phyloP scores from a whole-genome alignment of 2,797 vertebrate genomes.

The Meda fulgida region DNA sequence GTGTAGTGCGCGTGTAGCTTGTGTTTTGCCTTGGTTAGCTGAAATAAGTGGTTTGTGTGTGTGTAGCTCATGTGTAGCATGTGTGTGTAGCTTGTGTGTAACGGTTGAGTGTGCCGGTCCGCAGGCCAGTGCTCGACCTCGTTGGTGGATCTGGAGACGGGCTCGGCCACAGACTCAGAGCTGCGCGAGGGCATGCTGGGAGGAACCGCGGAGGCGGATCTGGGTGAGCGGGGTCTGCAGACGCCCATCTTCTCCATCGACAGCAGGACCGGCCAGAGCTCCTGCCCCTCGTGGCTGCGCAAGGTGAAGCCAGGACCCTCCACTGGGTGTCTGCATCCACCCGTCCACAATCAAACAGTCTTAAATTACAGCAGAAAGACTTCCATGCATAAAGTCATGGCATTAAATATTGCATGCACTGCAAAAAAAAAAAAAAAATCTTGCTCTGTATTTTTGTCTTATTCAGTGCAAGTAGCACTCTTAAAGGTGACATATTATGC shows the following conservation, averaged over 20 bases:
- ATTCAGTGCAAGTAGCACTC: background rate
- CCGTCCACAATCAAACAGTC: background rate
- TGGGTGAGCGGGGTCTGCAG: slow-evolving; percentile 78
- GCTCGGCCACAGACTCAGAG: slow-evolving; percentile 82
- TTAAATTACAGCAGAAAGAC: background rate
- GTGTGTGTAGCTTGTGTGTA: background rate
- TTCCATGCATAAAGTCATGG: background rate
- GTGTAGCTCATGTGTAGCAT: no score
- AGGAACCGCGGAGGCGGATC: slow-evolving; percentile 90
- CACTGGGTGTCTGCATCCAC: background rate
- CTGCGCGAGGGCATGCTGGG: slow-evolving; percentile 89
- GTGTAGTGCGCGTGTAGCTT: fast-evolving
- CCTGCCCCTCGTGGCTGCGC: slow-evolving; percentile 94
- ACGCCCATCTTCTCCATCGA: slow-evolving; percentile 81
- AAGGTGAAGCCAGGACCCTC: slow-evolving; percentile 78
- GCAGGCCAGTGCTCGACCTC: slow-evolving; percentile 79
- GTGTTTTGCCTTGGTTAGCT: no score
- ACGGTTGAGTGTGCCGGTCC: background rate
- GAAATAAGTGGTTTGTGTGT: background rate
- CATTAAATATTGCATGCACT: background rate
- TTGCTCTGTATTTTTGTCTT: background rate
- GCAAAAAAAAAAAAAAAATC: no score
- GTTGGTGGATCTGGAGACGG: slow-evolving; percentile 86
- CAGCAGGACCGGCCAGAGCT: slow-evolving; percentile 87
- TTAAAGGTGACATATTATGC: no score